These are phyloP conservation scores for Peromyscus californicus DNA, from an alignment of 2,113 vertebrate genomes.

Conservation along the genomic window DNA sequence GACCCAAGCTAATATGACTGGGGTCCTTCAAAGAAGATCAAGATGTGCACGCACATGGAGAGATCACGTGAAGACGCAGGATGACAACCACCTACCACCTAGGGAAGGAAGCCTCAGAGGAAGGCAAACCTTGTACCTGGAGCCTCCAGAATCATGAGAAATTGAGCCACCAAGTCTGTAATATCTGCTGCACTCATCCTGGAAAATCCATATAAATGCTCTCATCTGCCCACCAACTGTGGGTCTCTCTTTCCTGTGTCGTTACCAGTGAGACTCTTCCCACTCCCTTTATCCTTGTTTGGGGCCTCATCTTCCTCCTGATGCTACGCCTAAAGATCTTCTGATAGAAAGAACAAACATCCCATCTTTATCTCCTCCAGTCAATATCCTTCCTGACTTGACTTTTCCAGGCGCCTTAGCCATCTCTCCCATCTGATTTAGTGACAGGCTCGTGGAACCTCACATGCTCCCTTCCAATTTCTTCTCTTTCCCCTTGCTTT, in stretches of 20 bases:
- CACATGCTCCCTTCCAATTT: background rate
- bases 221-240: background rate
- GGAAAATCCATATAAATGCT: background rate
- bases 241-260: background rate
- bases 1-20: background rate
- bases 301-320: no score
- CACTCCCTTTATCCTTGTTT: background rate
- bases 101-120: background rate
- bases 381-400: background rate
- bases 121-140: background rate
- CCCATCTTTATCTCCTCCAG: background rate
- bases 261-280: background rate
- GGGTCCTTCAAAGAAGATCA: background rate
- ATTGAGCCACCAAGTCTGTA: background rate
- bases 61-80: background rate
- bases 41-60: no score
- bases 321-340: background rate
- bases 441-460: background rate
- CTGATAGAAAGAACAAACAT: background rate
- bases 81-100: background rate
- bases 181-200: background rate
- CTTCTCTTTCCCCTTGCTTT: background rate
- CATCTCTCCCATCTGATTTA: background rate
- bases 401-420: background rate
- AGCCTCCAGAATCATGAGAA: background rate